These are phyloP conservation scores for Acridotheres tristis DNA, from an alignment of 2,797 vertebrate genomes.

Conservation along the genomic window DNA sequence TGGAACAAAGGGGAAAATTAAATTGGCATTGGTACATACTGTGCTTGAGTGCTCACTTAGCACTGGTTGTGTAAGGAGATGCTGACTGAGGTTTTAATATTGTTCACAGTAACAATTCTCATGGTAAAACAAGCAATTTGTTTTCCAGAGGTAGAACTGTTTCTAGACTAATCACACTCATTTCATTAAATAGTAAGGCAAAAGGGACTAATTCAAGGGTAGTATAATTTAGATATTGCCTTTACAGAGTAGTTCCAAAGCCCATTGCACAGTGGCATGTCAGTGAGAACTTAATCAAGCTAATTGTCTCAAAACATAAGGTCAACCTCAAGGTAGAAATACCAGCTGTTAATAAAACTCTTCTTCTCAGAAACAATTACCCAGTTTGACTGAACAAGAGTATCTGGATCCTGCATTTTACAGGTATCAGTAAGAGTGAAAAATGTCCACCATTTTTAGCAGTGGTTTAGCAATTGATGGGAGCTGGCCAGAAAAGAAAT, in stretches of 20 bases:
- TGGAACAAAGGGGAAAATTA: not conserved
- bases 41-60: not conserved
- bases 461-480: not conserved
- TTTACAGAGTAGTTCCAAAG: not conserved
- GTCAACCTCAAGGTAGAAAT: slow-evolving; percentile 9
- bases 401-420: not conserved
- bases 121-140: not conserved
- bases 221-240: not conserved
- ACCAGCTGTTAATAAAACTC: not conserved
- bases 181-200: not conserved
- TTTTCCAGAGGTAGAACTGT: not conserved
- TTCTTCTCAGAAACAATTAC: not conserved
- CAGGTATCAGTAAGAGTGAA: not conserved
- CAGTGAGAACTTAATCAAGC: slow-evolving; percentile 36
- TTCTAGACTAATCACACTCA: not conserved
- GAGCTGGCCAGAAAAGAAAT: not conserved
- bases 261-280: not conserved
- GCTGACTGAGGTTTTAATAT: not conserved
- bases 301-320: slow-evolving; percentile 40
- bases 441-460: not conserved
- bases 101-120: not conserved
- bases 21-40: not conserved
- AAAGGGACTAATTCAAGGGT: not conserved
- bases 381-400: not conserved
- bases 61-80: not conserved